A percentile compares a stretch with the other conserved stretches of the same genome.
phyloP scores from a whole-genome alignment of 2,888 invertebrate species.

The Oscheius sp. region DNA sequence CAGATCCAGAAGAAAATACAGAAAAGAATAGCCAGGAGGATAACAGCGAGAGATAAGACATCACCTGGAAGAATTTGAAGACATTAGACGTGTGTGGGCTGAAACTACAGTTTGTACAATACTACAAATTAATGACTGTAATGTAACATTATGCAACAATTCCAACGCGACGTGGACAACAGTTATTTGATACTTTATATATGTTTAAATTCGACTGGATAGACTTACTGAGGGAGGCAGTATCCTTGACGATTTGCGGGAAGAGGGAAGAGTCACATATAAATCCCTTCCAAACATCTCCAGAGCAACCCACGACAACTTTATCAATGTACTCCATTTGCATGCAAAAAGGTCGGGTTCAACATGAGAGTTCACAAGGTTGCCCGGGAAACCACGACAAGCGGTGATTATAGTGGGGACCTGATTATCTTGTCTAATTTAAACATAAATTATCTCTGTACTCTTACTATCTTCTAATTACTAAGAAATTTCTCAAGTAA shows the following conservation, averaged over 20 bases:
- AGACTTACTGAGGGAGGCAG: not conserved
- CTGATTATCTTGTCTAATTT: no score
- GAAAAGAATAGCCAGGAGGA: not conserved
- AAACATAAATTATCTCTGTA: no score
- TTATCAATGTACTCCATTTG: not conserved
- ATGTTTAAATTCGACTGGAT: no score
- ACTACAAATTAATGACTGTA: no score
- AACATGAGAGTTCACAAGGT: not conserved
- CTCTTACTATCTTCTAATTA: no score
- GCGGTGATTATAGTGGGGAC: no score
- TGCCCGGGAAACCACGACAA: constrained; percentile 1
- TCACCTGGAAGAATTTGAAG: not conserved
- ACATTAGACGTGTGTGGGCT: no score
- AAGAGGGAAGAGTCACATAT: not conserved
- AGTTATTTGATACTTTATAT: no score
- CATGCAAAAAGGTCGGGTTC: not conserved
- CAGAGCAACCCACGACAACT: not conserved
- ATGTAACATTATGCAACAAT: no score
- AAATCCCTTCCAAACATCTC: constrained; percentile 4
- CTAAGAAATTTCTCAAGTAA: no score
- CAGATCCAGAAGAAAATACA: constrained; percentile 12
- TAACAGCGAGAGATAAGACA: not conserved
- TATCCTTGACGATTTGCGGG: constrained; percentile 9
- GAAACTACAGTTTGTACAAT: no score
- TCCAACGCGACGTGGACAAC: no score